A percentile compares a stretch with the other conserved stretches of the same genome.
Evolutionary conservation across 1,140 invertebrate genomes (phyloP).

Genomic region (Drusus annulatus): DNA sequence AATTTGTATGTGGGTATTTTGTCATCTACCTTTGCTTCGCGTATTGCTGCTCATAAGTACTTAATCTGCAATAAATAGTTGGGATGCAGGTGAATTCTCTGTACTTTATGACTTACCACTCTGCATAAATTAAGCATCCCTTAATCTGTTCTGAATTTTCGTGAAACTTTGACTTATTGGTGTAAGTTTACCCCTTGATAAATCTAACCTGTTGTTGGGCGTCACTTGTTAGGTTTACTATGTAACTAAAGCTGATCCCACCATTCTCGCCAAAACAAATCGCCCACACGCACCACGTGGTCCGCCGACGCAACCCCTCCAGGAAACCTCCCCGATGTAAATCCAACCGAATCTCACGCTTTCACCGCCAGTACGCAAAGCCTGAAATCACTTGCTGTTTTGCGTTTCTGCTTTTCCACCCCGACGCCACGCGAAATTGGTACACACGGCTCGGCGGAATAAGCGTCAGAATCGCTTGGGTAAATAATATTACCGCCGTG

Average conservation of each 20-base stretch:
- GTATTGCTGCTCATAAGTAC: no score
- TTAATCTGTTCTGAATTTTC: no score
- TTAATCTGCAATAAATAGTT: no score
- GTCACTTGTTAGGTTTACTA: background rate
- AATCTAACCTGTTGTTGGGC: conserved; percentile 25
- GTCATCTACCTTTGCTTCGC: no score
- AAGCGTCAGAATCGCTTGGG: conserved; percentile 15
- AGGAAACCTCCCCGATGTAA: background rate
- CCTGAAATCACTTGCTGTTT: background rate
- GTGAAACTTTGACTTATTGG: no score
- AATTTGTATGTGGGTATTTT: no score
- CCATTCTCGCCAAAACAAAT: conserved; percentile 24
- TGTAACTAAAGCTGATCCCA: no score
- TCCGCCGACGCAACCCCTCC: background rate
- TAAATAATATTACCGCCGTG: background rate
- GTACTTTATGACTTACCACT: no score
- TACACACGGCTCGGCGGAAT: background rate
- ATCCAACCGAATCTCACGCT: background rate
- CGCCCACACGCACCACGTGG: conserved; percentile 28
- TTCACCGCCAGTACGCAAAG: background rate
- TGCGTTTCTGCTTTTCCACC: background rate
- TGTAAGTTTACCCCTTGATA: background rate
- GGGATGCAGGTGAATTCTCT: no score
- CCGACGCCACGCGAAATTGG: background rate
- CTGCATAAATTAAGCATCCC: no score